These are phyloP conservation scores for Pteronotus mesoamericanus DNA, from an alignment of 2,797 vertebrate genomes.

Conservation along the genomic window DNA sequence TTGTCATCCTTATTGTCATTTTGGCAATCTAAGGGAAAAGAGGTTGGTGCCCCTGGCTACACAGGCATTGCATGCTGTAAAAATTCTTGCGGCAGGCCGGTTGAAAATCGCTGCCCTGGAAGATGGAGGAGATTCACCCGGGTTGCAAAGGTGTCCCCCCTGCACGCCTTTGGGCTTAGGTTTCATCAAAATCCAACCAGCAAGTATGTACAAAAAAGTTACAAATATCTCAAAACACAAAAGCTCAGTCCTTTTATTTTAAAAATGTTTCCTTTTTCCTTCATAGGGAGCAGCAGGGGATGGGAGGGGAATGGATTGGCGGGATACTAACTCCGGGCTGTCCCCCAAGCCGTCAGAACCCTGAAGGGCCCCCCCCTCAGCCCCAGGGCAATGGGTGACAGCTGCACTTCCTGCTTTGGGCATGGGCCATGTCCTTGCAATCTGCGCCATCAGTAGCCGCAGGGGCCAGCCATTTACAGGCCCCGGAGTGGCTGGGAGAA, in stretches of 20 bases:
- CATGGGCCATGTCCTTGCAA: not conserved
- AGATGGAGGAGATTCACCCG: not conserved
- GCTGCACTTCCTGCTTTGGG: not conserved
- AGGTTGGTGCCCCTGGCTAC: not conserved
- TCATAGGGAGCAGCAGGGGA: not conserved
- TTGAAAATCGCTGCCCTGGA: not conserved
- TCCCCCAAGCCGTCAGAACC: not conserved
- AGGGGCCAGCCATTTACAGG: no score
- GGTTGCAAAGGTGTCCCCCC: not conserved
- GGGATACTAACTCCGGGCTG: not conserved
- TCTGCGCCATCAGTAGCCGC: not conserved
- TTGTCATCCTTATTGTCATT: no score
- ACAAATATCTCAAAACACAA: not conserved
- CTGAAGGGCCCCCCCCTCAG: not conserved
- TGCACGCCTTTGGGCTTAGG: no score
- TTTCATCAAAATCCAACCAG: not conserved
- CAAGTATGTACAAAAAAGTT: not conserved
- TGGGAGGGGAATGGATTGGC: not conserved
- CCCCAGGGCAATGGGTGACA: not conserved
- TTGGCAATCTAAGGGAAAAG: not conserved
- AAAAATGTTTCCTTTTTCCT: not conserved
- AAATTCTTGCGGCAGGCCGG: not conserved
- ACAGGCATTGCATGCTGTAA: not conserved
- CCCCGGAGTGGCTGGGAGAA: not conserved
- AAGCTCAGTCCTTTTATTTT: not conserved